A percentile compares a stretch with the other conserved stretches of the same genome.
Conservation (phyloP, 2,797 vertebrate genomes). For the Neosalanx taihuensis region DNA sequence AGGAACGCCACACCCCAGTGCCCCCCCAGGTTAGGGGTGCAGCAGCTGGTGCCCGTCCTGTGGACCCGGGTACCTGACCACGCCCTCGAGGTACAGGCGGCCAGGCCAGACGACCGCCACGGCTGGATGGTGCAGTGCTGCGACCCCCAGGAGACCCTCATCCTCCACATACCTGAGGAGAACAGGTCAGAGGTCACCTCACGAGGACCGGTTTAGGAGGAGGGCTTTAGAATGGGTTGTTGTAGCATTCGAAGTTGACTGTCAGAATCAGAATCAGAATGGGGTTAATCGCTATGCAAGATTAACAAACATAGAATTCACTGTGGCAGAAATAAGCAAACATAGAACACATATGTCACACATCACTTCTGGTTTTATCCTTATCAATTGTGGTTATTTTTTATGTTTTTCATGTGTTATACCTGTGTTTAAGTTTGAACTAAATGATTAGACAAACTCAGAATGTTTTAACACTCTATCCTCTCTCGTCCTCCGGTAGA, state of each 20-base stretch:
- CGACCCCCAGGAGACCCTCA: conserved; percentile 86
- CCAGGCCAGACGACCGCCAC: conserved; percentile 77
- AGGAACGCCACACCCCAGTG: conserved; percentile 83
- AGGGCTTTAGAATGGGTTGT: background rate
- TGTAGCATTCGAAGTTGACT: background rate
- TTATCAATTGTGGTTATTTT: too few relatives aligned
- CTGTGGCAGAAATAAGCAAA: too few relatives aligned
- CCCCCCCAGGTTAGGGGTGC: conserved; percentile 87
- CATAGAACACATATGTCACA: too few relatives aligned
- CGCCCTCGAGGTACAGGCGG: conserved; percentile 75
- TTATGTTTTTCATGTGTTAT: background rate
- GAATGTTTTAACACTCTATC: too few relatives aligned
- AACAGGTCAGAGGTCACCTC: conserved; percentile 78
- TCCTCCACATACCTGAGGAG: conserved; percentile 90
- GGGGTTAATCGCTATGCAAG: too few relatives aligned
- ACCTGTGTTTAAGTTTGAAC: background rate
- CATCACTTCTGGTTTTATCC: too few relatives aligned
- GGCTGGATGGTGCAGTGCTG: conserved; percentile 88
- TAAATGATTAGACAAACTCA: background rate
- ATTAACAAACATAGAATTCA: too few relatives aligned
- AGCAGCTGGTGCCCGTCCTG: conserved; percentile 76
- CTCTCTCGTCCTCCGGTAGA: conserved; percentile 56
- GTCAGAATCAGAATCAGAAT: too few relatives aligned
- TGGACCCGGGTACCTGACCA: conserved; percentile 88
- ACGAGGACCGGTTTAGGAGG: too few relatives aligned